A percentile compares a stretch with the other conserved stretches of the same genome.
These are phyloP conservation scores for Pseudomyrmex pallidus DNA, from an alignment of 1,140 invertebrate species.

Conservation along the genomic window DNA sequence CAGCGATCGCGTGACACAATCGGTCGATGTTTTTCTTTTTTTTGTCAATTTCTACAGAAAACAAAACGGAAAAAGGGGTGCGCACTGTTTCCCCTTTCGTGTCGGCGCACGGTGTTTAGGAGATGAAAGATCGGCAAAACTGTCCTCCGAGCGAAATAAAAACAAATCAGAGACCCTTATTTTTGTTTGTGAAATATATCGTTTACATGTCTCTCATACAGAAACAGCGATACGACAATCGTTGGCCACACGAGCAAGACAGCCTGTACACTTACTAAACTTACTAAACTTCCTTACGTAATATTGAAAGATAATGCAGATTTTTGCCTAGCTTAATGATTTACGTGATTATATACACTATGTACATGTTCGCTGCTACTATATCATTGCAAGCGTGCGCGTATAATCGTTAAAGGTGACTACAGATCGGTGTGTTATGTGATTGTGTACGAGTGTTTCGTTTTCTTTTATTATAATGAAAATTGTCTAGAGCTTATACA, in stretches of 20 bases:
- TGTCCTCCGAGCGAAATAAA: slow-evolving; percentile 55
- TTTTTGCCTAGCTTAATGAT: slow-evolving; percentile 76
- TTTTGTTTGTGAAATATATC: slow-evolving; percentile 67
- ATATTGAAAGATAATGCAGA: slow-evolving; percentile 83
- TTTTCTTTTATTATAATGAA: slow-evolving; percentile 67
- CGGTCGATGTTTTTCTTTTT: slow-evolving; percentile 20
- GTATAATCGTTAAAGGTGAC: slow-evolving; percentile 69
- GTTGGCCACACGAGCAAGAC: slow-evolving; percentile 72
- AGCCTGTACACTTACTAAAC: slow-evolving; percentile 75
- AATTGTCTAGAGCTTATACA: slow-evolving; percentile 77
- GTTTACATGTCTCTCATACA: slow-evolving; percentile 51
- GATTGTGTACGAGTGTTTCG: slow-evolving; percentile 57
- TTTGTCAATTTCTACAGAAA: slow-evolving; percentile 24
- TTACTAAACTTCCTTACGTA: slow-evolving; percentile 76
- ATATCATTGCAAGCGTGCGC: slow-evolving; percentile 70
- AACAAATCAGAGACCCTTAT: slow-evolving; percentile 30
- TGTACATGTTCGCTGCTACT: slow-evolving; percentile 77
- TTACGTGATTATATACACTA: slow-evolving; percentile 81
- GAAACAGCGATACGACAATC: slow-evolving; percentile 71
- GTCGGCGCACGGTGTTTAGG: not conserved
- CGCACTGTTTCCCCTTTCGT: not conserved
- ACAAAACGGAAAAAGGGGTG: slow-evolving; percentile 15
- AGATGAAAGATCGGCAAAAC: slow-evolving; percentile 25
- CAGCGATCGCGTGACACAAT: slow-evolving; percentile 62
- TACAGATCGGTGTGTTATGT: slow-evolving; percentile 67